Evolutionary conservation across 2,797 vertebrate genomes (phyloP).

Genomic region (Hapalemur alaotrensis): DNA sequence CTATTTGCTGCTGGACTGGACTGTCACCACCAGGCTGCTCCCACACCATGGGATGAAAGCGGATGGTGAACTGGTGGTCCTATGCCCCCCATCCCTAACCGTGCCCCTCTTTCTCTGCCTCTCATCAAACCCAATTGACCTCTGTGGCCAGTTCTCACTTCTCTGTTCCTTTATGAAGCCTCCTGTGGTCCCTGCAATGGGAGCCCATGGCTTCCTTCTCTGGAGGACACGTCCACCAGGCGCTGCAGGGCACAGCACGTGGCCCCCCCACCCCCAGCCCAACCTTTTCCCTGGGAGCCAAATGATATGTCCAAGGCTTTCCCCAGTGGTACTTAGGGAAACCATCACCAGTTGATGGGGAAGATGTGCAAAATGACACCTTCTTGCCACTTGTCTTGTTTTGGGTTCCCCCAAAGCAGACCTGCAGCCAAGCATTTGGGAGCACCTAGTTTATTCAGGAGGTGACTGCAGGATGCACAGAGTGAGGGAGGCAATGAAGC

Average conservation of each 20-base stretch:
- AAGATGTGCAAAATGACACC: not conserved
- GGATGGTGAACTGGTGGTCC: too few relatives aligned
- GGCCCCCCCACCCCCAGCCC: not conserved
- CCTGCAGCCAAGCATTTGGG: not conserved
- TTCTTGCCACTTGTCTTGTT: not conserved
- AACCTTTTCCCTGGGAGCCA: not conserved
- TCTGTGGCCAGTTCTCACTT: not conserved
- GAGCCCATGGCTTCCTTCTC: not conserved
- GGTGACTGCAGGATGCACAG: not conserved
- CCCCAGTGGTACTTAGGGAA: not conserved
- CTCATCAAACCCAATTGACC: not conserved
- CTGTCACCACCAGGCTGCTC: too few relatives aligned
- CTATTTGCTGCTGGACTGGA: not conserved
- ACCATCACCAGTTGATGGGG: not conserved
- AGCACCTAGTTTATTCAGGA: not conserved
- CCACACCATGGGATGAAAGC: not conserved
- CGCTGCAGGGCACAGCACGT: not conserved
- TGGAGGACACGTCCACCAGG: not conserved
- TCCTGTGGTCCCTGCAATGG: not conserved
- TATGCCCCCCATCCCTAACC: not conserved
- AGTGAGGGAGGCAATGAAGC: not conserved
- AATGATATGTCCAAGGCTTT: not conserved
- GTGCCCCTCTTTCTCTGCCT: not conserved
- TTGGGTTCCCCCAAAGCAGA: not conserved
- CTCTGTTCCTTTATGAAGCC: not conserved